phyloP scores from a whole-genome alignment of 2,113 vertebrate species.

The Proterorhinus semilunaris region DNA sequence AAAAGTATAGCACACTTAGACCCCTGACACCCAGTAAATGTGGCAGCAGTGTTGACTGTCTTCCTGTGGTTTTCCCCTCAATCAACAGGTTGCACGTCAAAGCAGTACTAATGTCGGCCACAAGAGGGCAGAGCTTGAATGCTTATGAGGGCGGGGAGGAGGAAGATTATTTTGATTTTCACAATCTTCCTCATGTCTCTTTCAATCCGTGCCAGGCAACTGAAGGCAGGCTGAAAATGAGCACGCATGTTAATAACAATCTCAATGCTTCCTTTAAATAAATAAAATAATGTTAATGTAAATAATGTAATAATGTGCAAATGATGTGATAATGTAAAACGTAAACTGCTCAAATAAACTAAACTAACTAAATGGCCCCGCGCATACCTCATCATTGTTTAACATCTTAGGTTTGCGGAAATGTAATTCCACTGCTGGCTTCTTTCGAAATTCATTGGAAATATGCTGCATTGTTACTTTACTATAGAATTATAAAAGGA shows the following conservation, averaged over 20 bases:
- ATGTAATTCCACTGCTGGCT: background rate
- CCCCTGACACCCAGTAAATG: too few species aligned
- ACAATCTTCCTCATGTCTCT: background rate
- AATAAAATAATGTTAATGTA: too few species aligned
- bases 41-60: background rate
- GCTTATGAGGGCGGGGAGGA: background rate
- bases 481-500: too few species aligned
- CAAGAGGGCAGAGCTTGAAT: constrained; percentile 28
- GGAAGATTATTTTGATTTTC: background rate
- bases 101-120: constrained; percentile 33
- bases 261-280: background rate
- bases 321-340: too few species aligned
- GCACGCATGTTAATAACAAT: background rate
- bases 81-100: background rate
- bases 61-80: background rate
- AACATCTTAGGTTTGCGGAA: background rate
- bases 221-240: background rate
- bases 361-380: too few species aligned
- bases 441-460: too few species aligned
- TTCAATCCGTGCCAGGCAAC: constrained; percentile 3
- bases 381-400: background rate
- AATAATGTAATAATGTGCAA: too few species aligned
- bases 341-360: too few species aligned
- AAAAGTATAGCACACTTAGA: background rate
- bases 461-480: too few species aligned